A percentile compares a stretch with the other conserved stretches of the same genome.
phyloP scores from a whole-genome alignment of 2,797 vertebrate species.

The Tapirus indicus region DNA sequence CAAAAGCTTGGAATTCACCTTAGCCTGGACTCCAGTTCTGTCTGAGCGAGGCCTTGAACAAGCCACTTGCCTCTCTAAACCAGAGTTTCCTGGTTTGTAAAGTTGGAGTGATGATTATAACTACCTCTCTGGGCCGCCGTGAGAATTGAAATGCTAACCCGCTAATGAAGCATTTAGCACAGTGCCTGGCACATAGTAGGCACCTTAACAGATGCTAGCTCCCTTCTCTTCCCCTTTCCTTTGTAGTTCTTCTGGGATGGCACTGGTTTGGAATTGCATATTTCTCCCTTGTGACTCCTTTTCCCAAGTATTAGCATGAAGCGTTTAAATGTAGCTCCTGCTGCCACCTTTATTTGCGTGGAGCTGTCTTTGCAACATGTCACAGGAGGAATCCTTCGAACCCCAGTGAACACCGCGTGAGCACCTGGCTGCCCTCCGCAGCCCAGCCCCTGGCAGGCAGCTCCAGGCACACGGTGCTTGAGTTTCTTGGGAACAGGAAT shows the following conservation, averaged over 20 bases:
- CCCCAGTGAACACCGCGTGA: background rate
- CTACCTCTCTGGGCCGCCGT: background rate
- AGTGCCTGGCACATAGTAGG: background rate
- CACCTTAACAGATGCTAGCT: background rate
- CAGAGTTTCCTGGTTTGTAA: background rate
- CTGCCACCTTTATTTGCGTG: background rate
- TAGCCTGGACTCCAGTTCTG: background rate
- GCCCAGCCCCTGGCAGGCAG: background rate
- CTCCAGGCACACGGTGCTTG: background rate
- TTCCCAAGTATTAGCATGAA: background rate
- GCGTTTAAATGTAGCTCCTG: background rate
- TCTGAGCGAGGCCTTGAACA: background rate
- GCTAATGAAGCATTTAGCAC: background rate
- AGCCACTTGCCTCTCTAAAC: background rate
- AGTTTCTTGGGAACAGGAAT: background rate
- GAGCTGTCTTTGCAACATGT: conserved; percentile 42
- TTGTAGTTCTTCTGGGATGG: background rate
- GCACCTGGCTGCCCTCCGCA: background rate
- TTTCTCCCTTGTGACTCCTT: background rate
- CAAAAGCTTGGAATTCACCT: background rate
- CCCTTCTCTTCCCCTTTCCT: background rate
- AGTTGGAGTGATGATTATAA: background rate
- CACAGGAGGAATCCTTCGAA: background rate
- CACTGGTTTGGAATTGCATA: background rate
- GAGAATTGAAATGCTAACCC: background rate